Percentiles rank a stretch among this genome's conserved stretches.
These are phyloP conservation scores for Glareola pratincola DNA, from an alignment of 2,113 vertebrate genomes.

Conservation along the genomic window DNA sequence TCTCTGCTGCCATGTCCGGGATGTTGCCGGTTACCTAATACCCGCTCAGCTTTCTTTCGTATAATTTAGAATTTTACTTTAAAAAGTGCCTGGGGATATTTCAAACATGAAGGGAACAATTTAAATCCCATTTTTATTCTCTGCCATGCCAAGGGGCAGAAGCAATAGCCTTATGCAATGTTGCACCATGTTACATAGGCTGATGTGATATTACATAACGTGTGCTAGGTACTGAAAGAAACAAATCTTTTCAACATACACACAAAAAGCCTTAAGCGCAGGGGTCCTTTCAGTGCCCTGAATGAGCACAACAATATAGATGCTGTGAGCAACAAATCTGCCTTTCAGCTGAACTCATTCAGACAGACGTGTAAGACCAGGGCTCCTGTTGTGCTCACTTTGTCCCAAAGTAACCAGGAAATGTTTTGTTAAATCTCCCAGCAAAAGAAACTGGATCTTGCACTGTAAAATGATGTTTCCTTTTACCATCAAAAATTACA, in stretches of 20 bases:
- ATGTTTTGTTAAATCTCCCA: background rate
- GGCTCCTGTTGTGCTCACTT: background rate
- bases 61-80: background rate
- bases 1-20: background rate
- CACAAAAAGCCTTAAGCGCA: background rate
- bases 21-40: background rate
- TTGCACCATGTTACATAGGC: background rate
- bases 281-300: background rate
- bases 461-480: background rate
- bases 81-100: background rate
- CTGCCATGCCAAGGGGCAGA: background rate
- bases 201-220: slow-evolving; percentile 15
- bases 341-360: background rate
- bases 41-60: background rate
- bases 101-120: background rate
- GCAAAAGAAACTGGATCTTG: background rate
- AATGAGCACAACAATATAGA: background rate
- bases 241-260: background rate
- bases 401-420: background rate
- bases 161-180: slow-evolving; percentile 28
- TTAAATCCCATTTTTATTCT: slow-evolving; percentile 35
- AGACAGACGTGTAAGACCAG: background rate
- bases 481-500: background rate
- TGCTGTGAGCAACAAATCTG: background rate
- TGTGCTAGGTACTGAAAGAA: background rate